These are phyloP conservation scores for Centruroides sculpturatus DNA, from an alignment of 1,140 invertebrate species.

Conservation along the genomic window DNA sequence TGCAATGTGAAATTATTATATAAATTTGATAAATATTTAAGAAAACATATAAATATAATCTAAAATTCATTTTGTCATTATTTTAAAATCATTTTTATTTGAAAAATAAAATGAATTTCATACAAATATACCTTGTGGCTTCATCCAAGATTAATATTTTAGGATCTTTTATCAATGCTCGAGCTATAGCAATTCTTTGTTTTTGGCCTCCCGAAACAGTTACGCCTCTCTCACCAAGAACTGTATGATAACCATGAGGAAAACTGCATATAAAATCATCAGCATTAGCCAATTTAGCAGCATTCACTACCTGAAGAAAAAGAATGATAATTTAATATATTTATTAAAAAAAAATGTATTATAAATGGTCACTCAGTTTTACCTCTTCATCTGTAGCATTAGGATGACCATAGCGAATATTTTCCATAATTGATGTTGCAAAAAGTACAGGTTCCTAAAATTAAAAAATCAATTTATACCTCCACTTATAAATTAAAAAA, in stretches of 20 bases:
- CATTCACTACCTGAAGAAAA: slow-evolving; percentile 30
- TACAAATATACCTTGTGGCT: slow-evolving; percentile 17
- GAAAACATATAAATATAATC: too few species aligned
- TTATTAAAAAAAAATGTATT: neutral
- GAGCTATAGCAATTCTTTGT: slow-evolving; percentile 33
- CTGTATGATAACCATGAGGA: slow-evolving; percentile 60
- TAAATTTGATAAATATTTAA: too few species aligned
- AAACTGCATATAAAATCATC: slow-evolving; percentile 51
- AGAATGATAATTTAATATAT: too few species aligned
- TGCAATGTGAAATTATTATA: too few species aligned
- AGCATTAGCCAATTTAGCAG: slow-evolving; percentile 54
- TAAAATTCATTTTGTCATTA: too few species aligned
- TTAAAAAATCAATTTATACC: slow-evolving; percentile 3
- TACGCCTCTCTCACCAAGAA: slow-evolving; percentile 48
- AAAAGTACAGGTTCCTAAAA: slow-evolving; percentile 71
- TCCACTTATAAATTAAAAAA: neutral
- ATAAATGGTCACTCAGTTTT: slow-evolving; percentile 16
- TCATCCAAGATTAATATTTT: slow-evolving; percentile 30
- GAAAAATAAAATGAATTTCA: too few species aligned
- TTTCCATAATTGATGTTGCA: slow-evolving; percentile 78
- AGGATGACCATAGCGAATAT: slow-evolving; percentile 73
- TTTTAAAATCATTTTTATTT: too few species aligned
- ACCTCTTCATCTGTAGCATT: slow-evolving; percentile 45
- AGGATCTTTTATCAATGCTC: slow-evolving; percentile 39
- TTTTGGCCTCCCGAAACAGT: slow-evolving; percentile 57